Conservation (phyloP, 2,888 invertebrate species). For the Euspilapteryx auroguttella region DNA sequence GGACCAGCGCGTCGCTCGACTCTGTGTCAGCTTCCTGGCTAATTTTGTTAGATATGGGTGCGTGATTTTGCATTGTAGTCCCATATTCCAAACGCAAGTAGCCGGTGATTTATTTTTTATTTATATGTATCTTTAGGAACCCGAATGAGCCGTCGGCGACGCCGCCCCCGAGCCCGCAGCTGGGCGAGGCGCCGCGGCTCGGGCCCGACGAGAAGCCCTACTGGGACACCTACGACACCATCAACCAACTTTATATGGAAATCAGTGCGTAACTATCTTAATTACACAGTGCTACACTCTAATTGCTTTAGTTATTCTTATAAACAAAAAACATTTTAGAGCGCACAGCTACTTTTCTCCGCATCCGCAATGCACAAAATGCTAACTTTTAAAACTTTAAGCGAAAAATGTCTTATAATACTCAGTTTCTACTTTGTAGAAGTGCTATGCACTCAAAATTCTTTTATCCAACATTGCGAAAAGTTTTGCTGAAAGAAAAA, state of each 20-base stretch:
- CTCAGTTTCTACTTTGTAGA: too few species aligned
- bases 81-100: constrained; percentile 1
- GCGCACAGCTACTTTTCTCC: too few species aligned
- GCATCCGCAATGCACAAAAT: too few species aligned
- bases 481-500: too few species aligned
- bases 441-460: too few species aligned
- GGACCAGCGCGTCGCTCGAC: constrained; percentile 76
- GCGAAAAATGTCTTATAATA: too few species aligned
- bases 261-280: constrained; percentile 70
- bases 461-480: too few species aligned
- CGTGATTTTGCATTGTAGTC: constrained; percentile 23
- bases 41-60: constrained; percentile 90
- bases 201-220: constrained; percentile 66
- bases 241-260: constrained; percentile 87
- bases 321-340: too few species aligned
- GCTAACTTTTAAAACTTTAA: too few species aligned
- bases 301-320: too few species aligned
- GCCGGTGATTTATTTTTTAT: constrained; percentile 1
- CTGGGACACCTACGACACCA: constrained; percentile 90
- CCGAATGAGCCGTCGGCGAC: constrained; percentile 64
- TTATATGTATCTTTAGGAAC: constrained; percentile 49
- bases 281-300: too few species aligned
- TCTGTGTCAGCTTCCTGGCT: constrained; percentile 81
- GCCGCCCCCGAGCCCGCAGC: constrained; percentile 56
- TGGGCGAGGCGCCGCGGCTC: constrained; percentile 34